A percentile compares a stretch with the other conserved stretches of the same genome.
These are phyloP conservation scores for Lathamus discolor DNA, from an alignment of 2,113 vertebrate genomes.

Conservation along the genomic window DNA sequence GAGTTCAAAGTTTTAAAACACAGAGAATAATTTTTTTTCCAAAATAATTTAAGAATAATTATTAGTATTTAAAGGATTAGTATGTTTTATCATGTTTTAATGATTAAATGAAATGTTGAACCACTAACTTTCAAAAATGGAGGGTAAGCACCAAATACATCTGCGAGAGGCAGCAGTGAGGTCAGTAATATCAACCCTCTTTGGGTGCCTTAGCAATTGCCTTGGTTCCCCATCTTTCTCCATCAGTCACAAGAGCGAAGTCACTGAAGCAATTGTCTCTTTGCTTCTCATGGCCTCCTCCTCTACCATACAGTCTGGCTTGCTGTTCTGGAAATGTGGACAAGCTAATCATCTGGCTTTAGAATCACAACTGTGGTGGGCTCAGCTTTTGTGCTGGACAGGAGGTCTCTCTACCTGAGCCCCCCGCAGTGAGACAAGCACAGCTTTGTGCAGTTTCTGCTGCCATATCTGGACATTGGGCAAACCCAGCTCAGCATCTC, in stretches of 20 bases:
- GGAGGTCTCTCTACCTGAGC: background rate
- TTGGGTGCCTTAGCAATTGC: background rate
- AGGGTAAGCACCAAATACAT: background rate
- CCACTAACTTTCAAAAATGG: background rate
- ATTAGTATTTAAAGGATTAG: background rate
- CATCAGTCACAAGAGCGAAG: background rate
- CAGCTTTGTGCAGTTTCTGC: background rate
- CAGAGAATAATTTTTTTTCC: background rate
- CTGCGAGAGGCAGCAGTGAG: background rate
- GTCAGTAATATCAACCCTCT: background rate
- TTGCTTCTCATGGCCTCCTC: background rate
- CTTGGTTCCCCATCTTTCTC: background rate
- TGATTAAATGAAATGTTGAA: background rate
- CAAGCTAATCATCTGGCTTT: background rate
- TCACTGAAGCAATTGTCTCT: background rate
- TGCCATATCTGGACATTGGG: background rate
- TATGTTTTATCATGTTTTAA: background rate
- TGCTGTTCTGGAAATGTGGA: background rate
- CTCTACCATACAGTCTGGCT: background rate
- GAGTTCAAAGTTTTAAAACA: background rate
- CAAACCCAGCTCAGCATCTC: background rate
- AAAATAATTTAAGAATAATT: background rate
- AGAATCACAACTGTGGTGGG: background rate
- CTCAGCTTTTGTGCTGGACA: background rate
- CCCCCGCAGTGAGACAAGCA: rapidly evolving